Base-by-base conservation (phyloP, 2,888 invertebrate genomes). In the Ornithoptera priamus region DNA sequence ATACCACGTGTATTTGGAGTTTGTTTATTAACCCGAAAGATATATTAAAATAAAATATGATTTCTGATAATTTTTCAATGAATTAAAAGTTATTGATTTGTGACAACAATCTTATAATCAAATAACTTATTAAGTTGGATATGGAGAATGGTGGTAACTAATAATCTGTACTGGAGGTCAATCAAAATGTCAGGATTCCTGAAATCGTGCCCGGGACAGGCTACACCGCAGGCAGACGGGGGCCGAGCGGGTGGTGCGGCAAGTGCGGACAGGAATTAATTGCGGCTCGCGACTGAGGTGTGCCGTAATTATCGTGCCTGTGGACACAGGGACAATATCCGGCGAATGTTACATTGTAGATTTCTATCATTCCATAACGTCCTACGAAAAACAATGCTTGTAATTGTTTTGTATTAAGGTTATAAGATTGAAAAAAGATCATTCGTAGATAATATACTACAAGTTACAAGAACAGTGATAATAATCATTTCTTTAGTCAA, bases 231-330 rank as follows among this genome's bases (percentile, higher is more conserved):
- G 79, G 60, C 73, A 68, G 73, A 46, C 58, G 59, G 74, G 73
- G 73, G 67, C 73, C 69, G 76, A 75, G 72, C 72, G 74, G 76
- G 77, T 74, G 78, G 72, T 68, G 74, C 60, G 71, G 67, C 46
- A 46, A 65, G 67, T 73, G 72, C 78, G 81, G 80, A 74, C 76
- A 75, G 81, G 83, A 85, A 88, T 87, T 88, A 86, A 85, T 89
- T 90, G 88, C 81, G 88, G 89, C 84, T 75, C 80, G 78, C 75
- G 79, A 80, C 84, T 85, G 87, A 87, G 86, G 86, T 85, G 81
- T 74, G 76, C 83, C 83, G 78, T 84, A 83, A 86, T 86, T 83
- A 83, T 78, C 81, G 78, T 78, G 79, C 83, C 79, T 81, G 81
- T 77, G 83, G 82, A 81, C 74, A 73, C 64, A 62, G 71, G 63